A percentile compares a stretch with the other conserved stretches of the same genome.
phyloP scores from a whole-genome alignment of 37 sponge, comb jelly and placozoan species.

The Chondrosia reniformis region DNA sequence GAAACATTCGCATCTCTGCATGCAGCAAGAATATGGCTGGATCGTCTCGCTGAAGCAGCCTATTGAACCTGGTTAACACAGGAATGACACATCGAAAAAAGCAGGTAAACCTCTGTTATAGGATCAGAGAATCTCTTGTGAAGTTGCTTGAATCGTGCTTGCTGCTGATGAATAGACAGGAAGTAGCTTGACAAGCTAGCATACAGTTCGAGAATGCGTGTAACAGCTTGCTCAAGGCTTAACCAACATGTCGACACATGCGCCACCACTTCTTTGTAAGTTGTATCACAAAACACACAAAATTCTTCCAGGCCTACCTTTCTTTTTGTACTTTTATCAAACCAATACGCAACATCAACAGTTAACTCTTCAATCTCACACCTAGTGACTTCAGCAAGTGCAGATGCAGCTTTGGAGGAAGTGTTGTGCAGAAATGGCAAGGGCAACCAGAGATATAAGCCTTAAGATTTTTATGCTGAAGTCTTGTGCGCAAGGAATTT shows the following conservation, averaged over 20 bases:
- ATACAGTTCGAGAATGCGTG: conserved; percentile 15
- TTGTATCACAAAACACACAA: conserved; percentile 26
- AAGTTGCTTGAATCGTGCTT: neutral
- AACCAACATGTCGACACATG: conserved; percentile 33
- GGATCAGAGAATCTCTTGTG: neutral
- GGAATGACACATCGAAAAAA: conserved; percentile 26
- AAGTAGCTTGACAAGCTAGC: conserved; percentile 23
- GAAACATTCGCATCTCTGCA: neutral
- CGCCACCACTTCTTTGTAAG: conserved; percentile 20
- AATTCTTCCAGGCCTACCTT: conserved; percentile 28
- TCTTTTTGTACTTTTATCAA: conserved; percentile 5
- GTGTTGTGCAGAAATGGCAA: conserved; percentile 28
- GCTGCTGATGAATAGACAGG: neutral
- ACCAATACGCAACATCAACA: neutral
- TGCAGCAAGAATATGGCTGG: conserved; percentile 3
- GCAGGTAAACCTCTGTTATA: conserved; percentile 33
- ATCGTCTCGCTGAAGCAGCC: conserved; percentile 24
- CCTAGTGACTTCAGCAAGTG: conserved; percentile 22
- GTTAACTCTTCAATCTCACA: conserved; percentile 9
- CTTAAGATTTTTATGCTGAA: conserved; percentile 4
- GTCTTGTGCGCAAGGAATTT: neutral
- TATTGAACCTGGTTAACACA: conserved; percentile 22
- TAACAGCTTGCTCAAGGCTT: conserved; percentile 28
- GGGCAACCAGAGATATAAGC: conserved; percentile 16
- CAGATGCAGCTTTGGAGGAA: neutral